Evolutionary conservation across 2,113 vertebrate genomes (phyloP).

Genomic region (Pyrgilauda ruficollis): DNA sequence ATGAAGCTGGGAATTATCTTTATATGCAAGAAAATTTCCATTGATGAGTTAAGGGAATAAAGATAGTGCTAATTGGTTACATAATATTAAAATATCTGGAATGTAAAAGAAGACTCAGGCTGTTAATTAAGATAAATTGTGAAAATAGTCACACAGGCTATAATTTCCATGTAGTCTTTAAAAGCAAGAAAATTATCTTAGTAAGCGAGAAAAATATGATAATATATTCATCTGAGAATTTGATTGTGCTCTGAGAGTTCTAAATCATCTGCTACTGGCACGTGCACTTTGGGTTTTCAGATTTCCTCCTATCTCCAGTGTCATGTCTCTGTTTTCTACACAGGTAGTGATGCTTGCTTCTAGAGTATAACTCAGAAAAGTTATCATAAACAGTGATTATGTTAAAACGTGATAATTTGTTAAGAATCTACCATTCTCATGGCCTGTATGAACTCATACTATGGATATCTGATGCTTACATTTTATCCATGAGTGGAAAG

Average conservation of each 20-base stretch:
- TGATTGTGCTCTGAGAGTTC: neutral
- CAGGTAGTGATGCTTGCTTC: neutral
- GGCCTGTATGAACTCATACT: neutral
- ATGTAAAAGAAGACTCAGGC: neutral
- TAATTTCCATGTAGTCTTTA: constrained; percentile 21
- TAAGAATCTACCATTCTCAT: neutral
- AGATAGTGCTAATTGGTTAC: constrained; percentile 14
- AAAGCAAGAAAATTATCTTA: constrained; percentile 12
- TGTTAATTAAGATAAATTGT: constrained; percentile 47
- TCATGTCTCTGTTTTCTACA: neutral
- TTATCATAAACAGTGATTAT: neutral
- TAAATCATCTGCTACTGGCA: neutral
- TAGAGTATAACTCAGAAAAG: neutral
- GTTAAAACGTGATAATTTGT: neutral
- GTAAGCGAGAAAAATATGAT: neutral
- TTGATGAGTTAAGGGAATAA: constrained; percentile 30
- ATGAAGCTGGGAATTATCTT: constrained; percentile 14
- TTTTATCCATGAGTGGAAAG: neutral
- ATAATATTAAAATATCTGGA: constrained; percentile 9
- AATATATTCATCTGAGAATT: neutral
- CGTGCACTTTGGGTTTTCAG: neutral
- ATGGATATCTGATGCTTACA: neutral
- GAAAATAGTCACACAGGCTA: constrained; percentile 19
- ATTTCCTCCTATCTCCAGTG: neutral
- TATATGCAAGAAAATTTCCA: constrained; percentile 32